Conservation (phyloP, 2,797 vertebrate genomes). For the Kryptolebias ocellatus region DNA sequence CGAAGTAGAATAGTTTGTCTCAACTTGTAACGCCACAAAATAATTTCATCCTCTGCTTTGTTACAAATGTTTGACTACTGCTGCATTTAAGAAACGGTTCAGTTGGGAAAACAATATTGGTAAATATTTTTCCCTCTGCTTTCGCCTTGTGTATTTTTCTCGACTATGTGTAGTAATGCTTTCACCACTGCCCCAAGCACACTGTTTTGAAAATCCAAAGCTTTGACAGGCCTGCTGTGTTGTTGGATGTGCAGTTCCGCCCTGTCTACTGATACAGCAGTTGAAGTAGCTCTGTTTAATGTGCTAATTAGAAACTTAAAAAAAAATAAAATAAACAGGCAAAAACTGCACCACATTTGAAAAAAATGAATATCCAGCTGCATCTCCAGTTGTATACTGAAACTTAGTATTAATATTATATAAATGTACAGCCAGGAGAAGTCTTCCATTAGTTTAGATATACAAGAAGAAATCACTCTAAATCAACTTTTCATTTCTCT, state of each 20-base stretch:
- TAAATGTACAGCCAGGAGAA: neutral
- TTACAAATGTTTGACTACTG: conserved; percentile 1
- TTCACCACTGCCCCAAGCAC: neutral
- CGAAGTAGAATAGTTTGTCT: neutral
- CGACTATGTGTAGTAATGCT: neutral
- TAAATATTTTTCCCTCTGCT: neutral
- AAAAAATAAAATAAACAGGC: neutral
- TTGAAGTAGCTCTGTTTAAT: conserved; percentile 10
- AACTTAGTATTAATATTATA: conserved; percentile 1
- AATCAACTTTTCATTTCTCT: conserved; percentile 42
- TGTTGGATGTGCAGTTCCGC: conserved; percentile 8
- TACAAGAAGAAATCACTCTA: conserved; percentile 30
- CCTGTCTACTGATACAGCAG: conserved; percentile 6
- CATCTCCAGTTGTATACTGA: neutral
- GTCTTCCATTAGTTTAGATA: conserved; percentile 21
- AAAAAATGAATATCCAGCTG: neutral
- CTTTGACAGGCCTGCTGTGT: conserved; percentile 20
- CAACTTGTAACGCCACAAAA: neutral
- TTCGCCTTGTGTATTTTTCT: neutral
- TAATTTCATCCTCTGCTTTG: neutral
- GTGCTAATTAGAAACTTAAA: conserved; percentile 11
- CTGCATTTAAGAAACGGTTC: neutral
- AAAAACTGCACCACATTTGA: neutral
- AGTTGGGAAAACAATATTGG: neutral
- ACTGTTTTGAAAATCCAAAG: conserved; percentile 7